Percentiles rank a stretch among this genome's conserved stretches.
Evolutionary conservation across 2,888 invertebrate genomes (phyloP).

Genomic region (Diploptera punctata): DNA sequence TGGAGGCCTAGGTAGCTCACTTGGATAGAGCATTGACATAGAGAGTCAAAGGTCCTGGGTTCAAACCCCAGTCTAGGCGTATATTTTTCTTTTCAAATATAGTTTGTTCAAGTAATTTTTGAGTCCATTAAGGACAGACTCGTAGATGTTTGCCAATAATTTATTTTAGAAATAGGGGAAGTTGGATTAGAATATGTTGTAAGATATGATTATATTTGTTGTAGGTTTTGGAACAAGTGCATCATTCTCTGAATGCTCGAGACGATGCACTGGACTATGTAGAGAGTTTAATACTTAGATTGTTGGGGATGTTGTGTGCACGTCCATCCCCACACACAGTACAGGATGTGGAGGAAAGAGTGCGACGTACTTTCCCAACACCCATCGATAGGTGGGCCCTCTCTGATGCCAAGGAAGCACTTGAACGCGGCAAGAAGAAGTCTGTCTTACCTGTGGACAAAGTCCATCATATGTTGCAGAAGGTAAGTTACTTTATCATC

Average conservation of each 20-base stretch:
- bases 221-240: conserved; percentile 89
- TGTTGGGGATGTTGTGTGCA: conserved; percentile 88
- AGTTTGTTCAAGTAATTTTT: too few species aligned
- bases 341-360: conserved; percentile 92
- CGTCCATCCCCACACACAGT: conserved; percentile 80
- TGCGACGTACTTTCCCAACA: conserved; percentile 91
- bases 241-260: conserved; percentile 83
- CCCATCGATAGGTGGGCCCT: conserved; percentile 95
- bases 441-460: conserved; percentile 86
- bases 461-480: conserved; percentile 86
- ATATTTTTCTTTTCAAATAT: too few species aligned
- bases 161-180: too few species aligned
- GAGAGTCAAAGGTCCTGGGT: too few species aligned
- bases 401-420: conserved; percentile 84
- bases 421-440: conserved; percentile 77
- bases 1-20: too few species aligned
- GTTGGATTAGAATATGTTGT: too few species aligned
- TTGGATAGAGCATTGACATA: too few species aligned
- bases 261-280: conserved; percentile 93
- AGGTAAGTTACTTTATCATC: too few species aligned
- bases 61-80: too few species aligned
- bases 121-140: too few species aligned
- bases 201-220: not conserved
- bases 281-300: conserved; percentile 86
- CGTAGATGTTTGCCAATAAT: too few species aligned